These are phyloP conservation scores for Melanerpes formicivorus DNA, from an alignment of 2,113 vertebrate genomes.

Conservation along the genomic window DNA sequence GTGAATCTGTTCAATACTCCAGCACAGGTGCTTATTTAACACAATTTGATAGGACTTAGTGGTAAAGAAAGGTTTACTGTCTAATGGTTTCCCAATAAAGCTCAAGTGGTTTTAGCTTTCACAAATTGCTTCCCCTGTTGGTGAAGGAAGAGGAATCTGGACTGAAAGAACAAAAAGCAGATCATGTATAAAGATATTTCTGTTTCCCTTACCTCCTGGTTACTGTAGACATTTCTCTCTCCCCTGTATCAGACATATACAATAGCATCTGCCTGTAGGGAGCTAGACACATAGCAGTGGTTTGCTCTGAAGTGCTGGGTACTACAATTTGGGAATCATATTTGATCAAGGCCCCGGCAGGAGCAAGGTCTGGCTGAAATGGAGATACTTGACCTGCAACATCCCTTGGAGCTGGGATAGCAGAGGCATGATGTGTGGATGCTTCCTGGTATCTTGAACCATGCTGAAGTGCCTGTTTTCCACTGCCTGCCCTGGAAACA, in stretches of 20 bases:
- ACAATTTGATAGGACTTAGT: neutral
- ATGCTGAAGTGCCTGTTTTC: neutral
- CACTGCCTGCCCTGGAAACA: neutral
- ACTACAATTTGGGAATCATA: neutral
- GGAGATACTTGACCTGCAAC: neutral
- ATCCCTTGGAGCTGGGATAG: neutral
- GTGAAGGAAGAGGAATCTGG: neutral
- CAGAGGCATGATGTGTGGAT: neutral
- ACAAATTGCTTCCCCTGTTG: neutral
- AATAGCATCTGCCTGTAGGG: neutral
- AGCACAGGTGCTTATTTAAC: neutral
- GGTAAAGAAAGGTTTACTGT: neutral
- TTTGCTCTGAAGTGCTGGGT: neutral
- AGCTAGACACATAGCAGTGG: neutral
- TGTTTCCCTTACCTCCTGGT: neutral
- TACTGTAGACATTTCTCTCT: neutral
- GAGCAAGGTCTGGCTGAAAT: neutral
- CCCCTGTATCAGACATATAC: neutral
- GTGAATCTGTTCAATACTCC: neutral
- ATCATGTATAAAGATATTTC: neutral
- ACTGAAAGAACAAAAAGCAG: neutral
- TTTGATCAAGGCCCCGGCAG: rapidly evolving
- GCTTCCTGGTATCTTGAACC: neutral
- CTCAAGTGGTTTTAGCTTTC: neutral
- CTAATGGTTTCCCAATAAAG: neutral